phyloP scores from a whole-genome alignment of 2,888 invertebrate species.

The Lissonota sp. region DNA sequence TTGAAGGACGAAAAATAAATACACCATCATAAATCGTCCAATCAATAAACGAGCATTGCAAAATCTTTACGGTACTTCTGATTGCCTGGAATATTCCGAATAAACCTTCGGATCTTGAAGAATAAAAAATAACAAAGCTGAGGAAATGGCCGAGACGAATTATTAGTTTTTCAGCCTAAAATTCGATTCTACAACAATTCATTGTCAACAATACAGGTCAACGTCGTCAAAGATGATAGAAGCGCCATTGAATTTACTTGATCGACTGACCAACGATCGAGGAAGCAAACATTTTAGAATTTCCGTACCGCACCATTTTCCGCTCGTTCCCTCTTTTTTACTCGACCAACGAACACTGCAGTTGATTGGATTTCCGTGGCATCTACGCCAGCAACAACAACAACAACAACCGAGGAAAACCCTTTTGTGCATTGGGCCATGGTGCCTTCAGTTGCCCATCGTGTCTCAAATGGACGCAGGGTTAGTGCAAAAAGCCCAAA shows the following conservation, averaged over 20 bases:
- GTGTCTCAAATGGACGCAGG: slow-evolving; percentile 8
- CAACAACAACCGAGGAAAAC: slow-evolving; percentile 20
- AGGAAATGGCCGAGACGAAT: too few species aligned
- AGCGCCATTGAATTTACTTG: background rate
- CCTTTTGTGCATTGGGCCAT: slow-evolving; percentile 18
- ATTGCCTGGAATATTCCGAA: too few species aligned
- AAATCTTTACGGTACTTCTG: too few species aligned
- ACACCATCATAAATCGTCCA: too few species aligned
- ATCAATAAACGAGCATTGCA: too few species aligned
- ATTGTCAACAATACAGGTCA: too few species aligned
- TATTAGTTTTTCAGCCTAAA: too few species aligned
- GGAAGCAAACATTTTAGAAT: slow-evolving; percentile 19
- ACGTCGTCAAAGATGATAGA: too few species aligned
- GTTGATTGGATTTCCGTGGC: slow-evolving; percentile 67
- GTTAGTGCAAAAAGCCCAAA: background rate
- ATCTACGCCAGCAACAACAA: slow-evolving; percentile 37
- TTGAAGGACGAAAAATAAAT: too few species aligned
- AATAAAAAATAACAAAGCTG: too few species aligned
- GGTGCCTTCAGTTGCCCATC: slow-evolving; percentile 13
- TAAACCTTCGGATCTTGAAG: too few species aligned
- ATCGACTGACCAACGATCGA: slow-evolving; percentile 13
- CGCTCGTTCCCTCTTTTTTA: background rate
- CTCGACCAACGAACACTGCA: slow-evolving; percentile 52
- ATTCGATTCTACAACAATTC: too few species aligned
- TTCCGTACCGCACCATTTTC: slow-evolving; percentile 18